Evolutionary conservation across 2,797 vertebrate genomes (phyloP), one percentile per base, ranked within the genome.

Genomic region (Valencia hispanica): DNA sequence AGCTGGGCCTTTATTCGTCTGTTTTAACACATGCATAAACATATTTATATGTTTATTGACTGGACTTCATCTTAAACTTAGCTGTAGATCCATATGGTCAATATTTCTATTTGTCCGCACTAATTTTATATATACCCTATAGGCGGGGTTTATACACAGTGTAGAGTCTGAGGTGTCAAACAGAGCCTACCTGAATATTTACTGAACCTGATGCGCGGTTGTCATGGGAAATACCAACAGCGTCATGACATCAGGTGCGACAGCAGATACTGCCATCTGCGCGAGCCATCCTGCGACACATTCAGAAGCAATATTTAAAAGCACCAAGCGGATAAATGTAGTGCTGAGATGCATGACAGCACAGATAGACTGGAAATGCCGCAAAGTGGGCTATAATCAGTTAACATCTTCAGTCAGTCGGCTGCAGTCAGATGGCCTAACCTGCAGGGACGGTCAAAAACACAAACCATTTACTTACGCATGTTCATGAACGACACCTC

Each of bases 191-290:
- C 92, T 93, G 91, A 51, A 57, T 81, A 63, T 55, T 55, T 90
- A 66, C 22, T 66, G 70, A 86, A 84, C 91, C 91, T 70, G 87
- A 91, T 90, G 79, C 83, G 82, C 85, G 82, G 91, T 90, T 83
- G 90, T 93, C 90, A 95, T 83, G 87, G 89, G 78, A 88, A 83
- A 84, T 82, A 83, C 84, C 79, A 84, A 78, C 81, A 86, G 87
- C 74, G 83, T 84, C 88, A 88, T 87, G 91, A 78, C 87, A 90
- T 92, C 91, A 91, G 83, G 89, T 84, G 86, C 84, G 81, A 41
- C 84, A 82, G 86, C 74, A 65, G 86, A 86, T 53, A 82, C 85
- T 77, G 84, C 61, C 80, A 78, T 75, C 69, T 61, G 70, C 47
- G 66, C 75, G 81, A 65, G 68, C 74, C 82, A 73, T 57, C 71